Evolutionary conservation across 2,797 vertebrate species (phyloP).

Genomic region (Acrossocheilus wenchowensis): DNA sequence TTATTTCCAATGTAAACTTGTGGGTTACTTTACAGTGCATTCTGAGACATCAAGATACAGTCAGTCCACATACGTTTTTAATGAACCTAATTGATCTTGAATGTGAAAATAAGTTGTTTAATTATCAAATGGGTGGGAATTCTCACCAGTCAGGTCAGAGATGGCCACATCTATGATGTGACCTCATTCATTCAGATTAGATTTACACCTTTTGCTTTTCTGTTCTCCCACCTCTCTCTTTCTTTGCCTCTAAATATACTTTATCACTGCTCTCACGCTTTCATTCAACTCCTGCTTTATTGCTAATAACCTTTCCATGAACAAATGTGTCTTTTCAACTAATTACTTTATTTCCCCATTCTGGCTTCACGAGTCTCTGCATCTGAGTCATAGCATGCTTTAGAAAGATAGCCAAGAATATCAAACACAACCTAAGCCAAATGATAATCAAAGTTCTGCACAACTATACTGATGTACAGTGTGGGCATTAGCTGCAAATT

Average conservation of each 20-base stretch:
- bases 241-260: not conserved
- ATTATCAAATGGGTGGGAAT: conserved; percentile 70
- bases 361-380: not conserved
- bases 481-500: conserved; percentile 3
- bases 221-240: conserved; percentile 46
- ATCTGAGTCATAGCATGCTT: conserved; percentile 1
- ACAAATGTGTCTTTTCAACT: conserved; percentile 20
- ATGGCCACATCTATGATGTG: conserved; percentile 61
- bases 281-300: not conserved
- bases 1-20: not conserved
- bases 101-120: conserved; percentile 72
- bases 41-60: conserved; percentile 26
- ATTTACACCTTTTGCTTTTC: conserved; percentile 74
- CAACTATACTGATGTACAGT: not conserved
- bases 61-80: conserved; percentile 55
- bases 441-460: not conserved
- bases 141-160: conserved; percentile 64
- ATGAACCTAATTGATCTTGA: conserved; percentile 63
- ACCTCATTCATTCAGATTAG: conserved; percentile 79
- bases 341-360: not conserved
- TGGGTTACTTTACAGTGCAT: not conserved
- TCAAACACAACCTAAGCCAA: not conserved
- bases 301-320: not conserved
- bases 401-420: not conserved
- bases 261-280: not conserved